Base-by-base conservation (phyloP, 2,113 vertebrate genomes). In the Scomber japonicus region DNA sequence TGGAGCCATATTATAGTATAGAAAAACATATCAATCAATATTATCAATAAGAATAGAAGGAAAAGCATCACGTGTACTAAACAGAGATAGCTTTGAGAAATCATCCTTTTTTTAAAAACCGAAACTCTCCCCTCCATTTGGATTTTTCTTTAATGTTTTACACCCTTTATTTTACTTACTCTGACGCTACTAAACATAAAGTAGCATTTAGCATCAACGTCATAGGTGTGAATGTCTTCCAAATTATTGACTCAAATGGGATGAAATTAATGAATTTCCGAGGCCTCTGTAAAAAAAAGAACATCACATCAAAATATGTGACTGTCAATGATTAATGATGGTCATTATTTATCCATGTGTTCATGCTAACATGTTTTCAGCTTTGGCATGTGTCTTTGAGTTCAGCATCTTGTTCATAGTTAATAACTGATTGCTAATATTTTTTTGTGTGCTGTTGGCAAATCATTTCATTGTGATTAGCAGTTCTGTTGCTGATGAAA, bases 331-430 rank as follows among this genome's bases (percentile, higher is more conserved):
- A 40, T 40, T 40, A 30, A 6, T 55, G 19, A 15, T 63, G 9
- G 31, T 15, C 1, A 2, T 66, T 11, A 67, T 77, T n/a, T 11
- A 17, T 73, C 12, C 17, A 67, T 59, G 17, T 65, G 12, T 48
- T 77, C 51, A 15, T 49, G 60, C 80, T 85, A 65, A 71, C 71
- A 60, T 45, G 35, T 72, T 64, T 60, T 49, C 78, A 51, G 71
- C 54, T 57, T 77, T 64, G 77, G 80, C 84, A 88, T 91, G 84
- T 79, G 78, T 84, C 24, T 59, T 49, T 73, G 15, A 79, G 45
- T 75, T 11, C 31, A 82, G 62, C 56, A 4, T 81, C 57, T 11
- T 74, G 60, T 50, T 72, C 7, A n/a, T 51, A 56, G 24, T 70
- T 55, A n/a, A 15, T 62, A 56, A 62, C 51, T 61, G 61, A 71